phyloP scores from a whole-genome alignment of 2,888 invertebrate species.

The Omphaloscelis lunosa region DNA sequence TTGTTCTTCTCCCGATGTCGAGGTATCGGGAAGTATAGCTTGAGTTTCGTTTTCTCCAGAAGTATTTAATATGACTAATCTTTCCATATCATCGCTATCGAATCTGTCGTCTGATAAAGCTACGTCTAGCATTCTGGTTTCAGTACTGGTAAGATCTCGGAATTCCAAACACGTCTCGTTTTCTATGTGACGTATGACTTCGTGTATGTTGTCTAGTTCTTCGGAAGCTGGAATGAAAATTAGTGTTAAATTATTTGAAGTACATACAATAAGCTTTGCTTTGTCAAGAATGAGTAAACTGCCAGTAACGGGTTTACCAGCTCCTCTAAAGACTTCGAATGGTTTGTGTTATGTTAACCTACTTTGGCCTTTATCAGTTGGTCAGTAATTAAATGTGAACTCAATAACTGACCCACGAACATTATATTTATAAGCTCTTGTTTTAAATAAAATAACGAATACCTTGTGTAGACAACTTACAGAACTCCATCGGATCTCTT shows the following conservation, averaged over 20 bases:
- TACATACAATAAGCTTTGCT: not conserved
- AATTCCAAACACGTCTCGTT: slow-evolving; percentile 85
- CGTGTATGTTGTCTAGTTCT: slow-evolving; percentile 83
- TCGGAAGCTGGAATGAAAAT: slow-evolving; percentile 77
- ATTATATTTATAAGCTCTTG: not conserved
- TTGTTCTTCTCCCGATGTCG: not conserved
- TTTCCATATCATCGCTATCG: not conserved
- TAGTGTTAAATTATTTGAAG: not conserved
- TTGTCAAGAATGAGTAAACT: not conserved
- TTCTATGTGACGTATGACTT: slow-evolving; percentile 84
- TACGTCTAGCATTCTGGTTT: accelerated
- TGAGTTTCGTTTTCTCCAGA: not conserved
- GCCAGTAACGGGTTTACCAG: not conserved
- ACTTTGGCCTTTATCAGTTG: not conserved
- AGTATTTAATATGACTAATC: not conserved
- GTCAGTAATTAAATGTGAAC: not conserved
- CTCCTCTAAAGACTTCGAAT: not conserved
- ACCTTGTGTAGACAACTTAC: slow-evolving; percentile 74
- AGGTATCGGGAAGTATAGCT: not conserved
- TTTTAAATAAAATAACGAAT: not conserved
- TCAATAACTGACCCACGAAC: not conserved
- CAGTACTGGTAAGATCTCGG: slow-evolving; percentile 65
- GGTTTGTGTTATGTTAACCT: not conserved
- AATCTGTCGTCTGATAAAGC: not conserved
- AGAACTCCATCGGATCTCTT: slow-evolving; percentile 79